phyloP scores from a whole-genome alignment of 2,113 vertebrate genomes.

The Seriola aureovittata region DNA sequence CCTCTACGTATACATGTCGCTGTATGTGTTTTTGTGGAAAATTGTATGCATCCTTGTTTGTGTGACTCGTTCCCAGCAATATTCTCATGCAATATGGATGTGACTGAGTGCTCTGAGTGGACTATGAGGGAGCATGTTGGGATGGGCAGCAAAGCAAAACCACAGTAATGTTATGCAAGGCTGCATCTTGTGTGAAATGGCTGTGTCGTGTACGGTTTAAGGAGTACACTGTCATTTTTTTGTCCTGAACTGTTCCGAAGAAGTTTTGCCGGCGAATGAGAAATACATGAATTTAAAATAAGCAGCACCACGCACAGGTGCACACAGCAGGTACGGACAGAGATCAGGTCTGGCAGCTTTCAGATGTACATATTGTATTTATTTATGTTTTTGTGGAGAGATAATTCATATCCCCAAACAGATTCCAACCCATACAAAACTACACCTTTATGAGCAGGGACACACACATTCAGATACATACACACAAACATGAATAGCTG shows the following conservation, averaged over 20 bases:
- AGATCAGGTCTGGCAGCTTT: conserved; percentile 60
- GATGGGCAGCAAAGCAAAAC: conserved; percentile 28
- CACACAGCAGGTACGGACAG: conserved; percentile 15
- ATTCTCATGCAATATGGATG: conserved; percentile 67
- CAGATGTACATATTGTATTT: conserved; percentile 47
- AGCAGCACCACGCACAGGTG: conserved; percentile 34
- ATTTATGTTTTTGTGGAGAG: conserved; percentile 20
- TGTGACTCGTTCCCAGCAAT: conserved; percentile 15
- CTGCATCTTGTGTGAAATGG: conserved; percentile 36
- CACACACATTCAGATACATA: background rate
- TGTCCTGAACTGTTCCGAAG: conserved; percentile 18
- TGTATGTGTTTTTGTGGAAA: conserved; percentile 3
- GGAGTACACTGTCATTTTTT: conserved; percentile 30
- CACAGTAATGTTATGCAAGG: conserved; percentile 46
- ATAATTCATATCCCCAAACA: conserved; percentile 15
- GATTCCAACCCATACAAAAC: conserved; percentile 34
- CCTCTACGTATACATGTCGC: background rate
- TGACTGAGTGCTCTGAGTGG: conserved; percentile 45
- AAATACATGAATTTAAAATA: conserved; percentile 58
- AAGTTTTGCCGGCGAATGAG: conserved; percentile 19
- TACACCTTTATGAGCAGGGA: conserved; percentile 4
- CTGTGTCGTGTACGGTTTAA: conserved; percentile 15
- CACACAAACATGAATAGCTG: background rate
- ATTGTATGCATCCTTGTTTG: conserved; percentile 6
- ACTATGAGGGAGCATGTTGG: background rate